Evolutionary conservation across 2,113 vertebrate genomes (phyloP).

Genomic region (Erinaceus europaeus): DNA sequence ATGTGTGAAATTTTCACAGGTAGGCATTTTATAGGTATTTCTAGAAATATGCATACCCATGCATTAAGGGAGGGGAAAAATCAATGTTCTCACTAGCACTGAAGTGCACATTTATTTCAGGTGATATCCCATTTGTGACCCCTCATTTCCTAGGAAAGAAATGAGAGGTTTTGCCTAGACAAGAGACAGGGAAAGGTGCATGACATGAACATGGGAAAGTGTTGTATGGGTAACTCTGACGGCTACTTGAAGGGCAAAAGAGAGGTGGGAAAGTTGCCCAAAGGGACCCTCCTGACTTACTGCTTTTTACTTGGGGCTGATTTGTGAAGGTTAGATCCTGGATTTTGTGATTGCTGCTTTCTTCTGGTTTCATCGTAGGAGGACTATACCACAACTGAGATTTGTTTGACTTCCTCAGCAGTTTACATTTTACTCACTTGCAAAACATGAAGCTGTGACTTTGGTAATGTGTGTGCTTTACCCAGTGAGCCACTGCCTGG

Average conservation of each 20-base stretch:
- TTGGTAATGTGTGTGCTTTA: too few relatives aligned
- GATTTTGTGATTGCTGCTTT: conserved; percentile 11
- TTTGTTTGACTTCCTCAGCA: not conserved
- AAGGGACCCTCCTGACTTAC: not conserved
- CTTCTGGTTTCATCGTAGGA: not conserved
- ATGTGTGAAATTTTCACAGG: conserved; percentile 14
- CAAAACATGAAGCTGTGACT: too few relatives aligned
- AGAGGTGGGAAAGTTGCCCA: not conserved
- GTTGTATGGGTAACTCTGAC: not conserved
- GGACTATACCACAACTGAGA: not conserved
- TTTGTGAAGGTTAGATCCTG: not conserved
- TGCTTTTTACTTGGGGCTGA: not conserved
- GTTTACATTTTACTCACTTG: not conserved
- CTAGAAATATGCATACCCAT: not conserved
- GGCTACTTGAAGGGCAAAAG: not conserved
- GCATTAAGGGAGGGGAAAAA: not conserved
- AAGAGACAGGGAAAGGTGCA: not conserved
- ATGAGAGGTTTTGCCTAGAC: not conserved
- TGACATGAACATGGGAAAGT: not conserved
- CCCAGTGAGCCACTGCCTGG: too few relatives aligned
- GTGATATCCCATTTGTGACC: not conserved
- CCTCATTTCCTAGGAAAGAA: not conserved
- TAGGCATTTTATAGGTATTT: conserved; percentile 2
- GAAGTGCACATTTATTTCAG: not conserved
- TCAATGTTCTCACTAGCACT: not conserved